Evolutionary conservation across 2,113 vertebrate species (phyloP), one percentile per base, ranked within the genome.

Genomic region (Macquaria australasica): DNA sequence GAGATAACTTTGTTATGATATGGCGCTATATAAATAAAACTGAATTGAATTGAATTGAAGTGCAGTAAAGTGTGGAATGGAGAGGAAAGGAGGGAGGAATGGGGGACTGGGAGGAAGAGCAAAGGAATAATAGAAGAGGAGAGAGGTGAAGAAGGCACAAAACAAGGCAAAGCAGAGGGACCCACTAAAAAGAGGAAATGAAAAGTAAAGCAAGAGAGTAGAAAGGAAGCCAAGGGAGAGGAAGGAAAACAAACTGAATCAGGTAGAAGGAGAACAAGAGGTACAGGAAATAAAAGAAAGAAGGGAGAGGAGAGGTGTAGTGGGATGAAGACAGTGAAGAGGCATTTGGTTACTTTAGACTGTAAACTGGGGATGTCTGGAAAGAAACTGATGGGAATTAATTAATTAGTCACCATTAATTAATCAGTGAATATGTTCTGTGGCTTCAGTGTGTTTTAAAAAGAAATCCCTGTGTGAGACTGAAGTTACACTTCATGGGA

Each of bases 31-130:
- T n/a, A n/a, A n/a, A n/a, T n/a, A n/a, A n/a, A n/a, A n/a, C n/a
- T n/a, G n/a, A n/a, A n/a, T n/a, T n/a, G n/a, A n/a, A n/a, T n/a
- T n/a, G n/a, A n/a, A n/a, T n/a, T n/a, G n/a, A 23, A 18, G 8
- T 50, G 31, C 12, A 48, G 9, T 69, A 31, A 89, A 79, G 51
- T 37, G 41, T 34, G 34, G n/a, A 28, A 78, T 15, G 21, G 28
- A 62, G 48, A 20, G 21, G 45, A 37, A 34, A 6, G 25, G 21
- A 59, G 20, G 25, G 45, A 43, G 34, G 1, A 16, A 59, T 6
- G 41, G 8, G 48, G 72, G 51, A 39, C 8, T 8, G 31, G 37
- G 14, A 50, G 14, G n/a, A 67, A 59, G 21, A 73, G 31, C 5
- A 37, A 39, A 28, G 20, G 7, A 2, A 37, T 20, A 41, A 34